Conservation (phyloP, 2,797 vertebrate species). For the Brotogeris chrysoptera region DNA sequence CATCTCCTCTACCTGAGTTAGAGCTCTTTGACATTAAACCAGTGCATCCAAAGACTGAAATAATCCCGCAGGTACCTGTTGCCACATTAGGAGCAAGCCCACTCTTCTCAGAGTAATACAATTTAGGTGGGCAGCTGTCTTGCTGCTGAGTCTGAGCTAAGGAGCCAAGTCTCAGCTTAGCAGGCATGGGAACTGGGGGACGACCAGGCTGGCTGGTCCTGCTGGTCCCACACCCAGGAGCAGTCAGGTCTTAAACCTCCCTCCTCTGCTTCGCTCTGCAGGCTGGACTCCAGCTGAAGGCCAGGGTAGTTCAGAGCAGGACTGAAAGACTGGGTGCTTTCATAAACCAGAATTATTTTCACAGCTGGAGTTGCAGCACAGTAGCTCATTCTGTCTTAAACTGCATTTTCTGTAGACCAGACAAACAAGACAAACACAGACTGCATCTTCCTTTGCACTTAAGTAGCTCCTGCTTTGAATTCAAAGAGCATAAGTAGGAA, state of each 20-base stretch:
- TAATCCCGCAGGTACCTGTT: neutral
- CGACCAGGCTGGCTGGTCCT: neutral
- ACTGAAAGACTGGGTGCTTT: conserved; percentile 9
- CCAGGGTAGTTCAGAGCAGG: neutral
- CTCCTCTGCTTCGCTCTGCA: neutral
- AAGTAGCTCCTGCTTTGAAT: conserved; percentile 34
- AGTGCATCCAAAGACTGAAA: neutral
- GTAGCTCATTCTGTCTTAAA: conserved; percentile 9
- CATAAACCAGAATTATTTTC: neutral
- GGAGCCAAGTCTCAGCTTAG: rapidly evolving
- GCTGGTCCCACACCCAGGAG: neutral
- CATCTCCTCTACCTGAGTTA: neutral
- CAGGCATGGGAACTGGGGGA: neutral
- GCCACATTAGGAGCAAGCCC: neutral
- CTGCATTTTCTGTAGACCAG: neutral
- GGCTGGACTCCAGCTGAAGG: neutral
- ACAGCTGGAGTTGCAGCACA: neutral
- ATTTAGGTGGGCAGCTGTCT: neutral
- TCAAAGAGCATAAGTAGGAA: conserved; percentile 31
- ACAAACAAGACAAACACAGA: neutral
- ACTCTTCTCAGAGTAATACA: neutral
- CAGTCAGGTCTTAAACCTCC: neutral
- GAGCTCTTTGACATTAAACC: rapidly evolving
- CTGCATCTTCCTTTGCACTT: neutral
- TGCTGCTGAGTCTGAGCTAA: neutral